A percentile compares a stretch with the other conserved stretches of the same genome.
These are phyloP conservation scores for Conopomorpha cramerella DNA, from an alignment of 1,140 invertebrate genomes.

Conservation along the genomic window DNA sequence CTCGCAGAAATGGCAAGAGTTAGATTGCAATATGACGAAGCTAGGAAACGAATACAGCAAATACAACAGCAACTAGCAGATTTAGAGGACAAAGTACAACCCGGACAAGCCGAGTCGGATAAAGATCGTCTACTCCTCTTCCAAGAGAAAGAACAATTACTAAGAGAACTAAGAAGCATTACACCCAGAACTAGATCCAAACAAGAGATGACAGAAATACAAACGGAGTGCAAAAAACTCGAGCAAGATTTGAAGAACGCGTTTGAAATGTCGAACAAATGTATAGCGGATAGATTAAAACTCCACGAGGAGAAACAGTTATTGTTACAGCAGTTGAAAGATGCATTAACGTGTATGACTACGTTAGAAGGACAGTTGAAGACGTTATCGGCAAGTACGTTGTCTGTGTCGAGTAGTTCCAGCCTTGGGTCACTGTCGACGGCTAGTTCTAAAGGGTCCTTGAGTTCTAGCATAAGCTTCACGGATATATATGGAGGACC, in stretches of 20 bases:
- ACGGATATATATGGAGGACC: conserved; percentile 95
- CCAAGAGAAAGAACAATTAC: conserved; percentile 89
- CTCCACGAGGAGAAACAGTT: conserved; percentile 92
- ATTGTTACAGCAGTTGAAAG: conserved; percentile 83
- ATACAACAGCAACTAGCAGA: conserved; percentile 91
- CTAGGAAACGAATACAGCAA: conserved; percentile 83
- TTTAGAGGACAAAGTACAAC: conserved; percentile 88
- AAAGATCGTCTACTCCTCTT: conserved; percentile 91
- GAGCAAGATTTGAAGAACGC: conserved; percentile 91
- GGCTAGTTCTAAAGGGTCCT: conserved; percentile 84
- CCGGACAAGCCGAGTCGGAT: conserved; percentile 90
- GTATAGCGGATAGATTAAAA: conserved; percentile 87
- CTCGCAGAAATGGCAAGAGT: conserved; percentile 95
- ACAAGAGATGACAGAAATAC: conserved; percentile 84
- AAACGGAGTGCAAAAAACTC: conserved; percentile 82
- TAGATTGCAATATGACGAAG: conserved; percentile 91
- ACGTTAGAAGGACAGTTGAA: conserved; percentile 90
- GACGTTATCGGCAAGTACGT: conserved; percentile 88
- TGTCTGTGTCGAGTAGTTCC: conserved; percentile 92
- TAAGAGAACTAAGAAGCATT: conserved; percentile 87
- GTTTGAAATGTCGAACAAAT: conserved; percentile 89
- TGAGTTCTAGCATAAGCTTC: conserved; percentile 89
- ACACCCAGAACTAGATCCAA: conserved; percentile 82
- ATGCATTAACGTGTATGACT: conserved; percentile 87
- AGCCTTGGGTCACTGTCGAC: conserved; percentile 91